phyloP scores from a whole-genome alignment of 1,140 invertebrate species.

The Metopolophium dirhodum region DNA sequence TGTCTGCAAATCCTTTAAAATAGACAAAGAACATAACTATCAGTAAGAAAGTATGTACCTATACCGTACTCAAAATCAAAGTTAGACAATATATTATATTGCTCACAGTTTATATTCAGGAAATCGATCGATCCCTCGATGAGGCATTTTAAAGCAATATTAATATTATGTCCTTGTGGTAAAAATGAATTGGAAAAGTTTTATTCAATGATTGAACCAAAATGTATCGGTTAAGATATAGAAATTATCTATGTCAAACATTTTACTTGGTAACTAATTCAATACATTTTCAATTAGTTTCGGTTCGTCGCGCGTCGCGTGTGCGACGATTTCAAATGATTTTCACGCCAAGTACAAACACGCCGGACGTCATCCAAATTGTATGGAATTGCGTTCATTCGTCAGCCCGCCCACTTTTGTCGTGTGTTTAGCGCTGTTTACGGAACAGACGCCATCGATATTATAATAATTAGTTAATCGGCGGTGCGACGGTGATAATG shows the following conservation, averaged over 20 bases:
- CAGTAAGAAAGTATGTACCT: too few relatives aligned
- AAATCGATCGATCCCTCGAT: neutral
- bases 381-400: neutral
- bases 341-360: neutral
- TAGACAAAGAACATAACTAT: too few relatives aligned
- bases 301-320: neutral
- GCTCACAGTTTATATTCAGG: neutral
- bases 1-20: too few relatives aligned
- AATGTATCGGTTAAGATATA: neutral
- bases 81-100: neutral
- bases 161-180: neutral
- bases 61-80: neutral
- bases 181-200: neutral
- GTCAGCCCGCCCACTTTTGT: neutral
- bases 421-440: neutral
- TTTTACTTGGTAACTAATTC: neutral
- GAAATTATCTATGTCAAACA: slow-evolving; percentile 1
- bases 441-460: neutral
- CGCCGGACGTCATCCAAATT: neutral
- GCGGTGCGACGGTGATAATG: neutral
- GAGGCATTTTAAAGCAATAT: neutral
- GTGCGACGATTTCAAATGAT: neutral
- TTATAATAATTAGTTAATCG: neutral
- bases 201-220: neutral
- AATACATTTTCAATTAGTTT: neutral